Evolutionary conservation across 2,888 invertebrate species (phyloP).

Genomic region (Caenorhabditis doughertyi): DNA sequence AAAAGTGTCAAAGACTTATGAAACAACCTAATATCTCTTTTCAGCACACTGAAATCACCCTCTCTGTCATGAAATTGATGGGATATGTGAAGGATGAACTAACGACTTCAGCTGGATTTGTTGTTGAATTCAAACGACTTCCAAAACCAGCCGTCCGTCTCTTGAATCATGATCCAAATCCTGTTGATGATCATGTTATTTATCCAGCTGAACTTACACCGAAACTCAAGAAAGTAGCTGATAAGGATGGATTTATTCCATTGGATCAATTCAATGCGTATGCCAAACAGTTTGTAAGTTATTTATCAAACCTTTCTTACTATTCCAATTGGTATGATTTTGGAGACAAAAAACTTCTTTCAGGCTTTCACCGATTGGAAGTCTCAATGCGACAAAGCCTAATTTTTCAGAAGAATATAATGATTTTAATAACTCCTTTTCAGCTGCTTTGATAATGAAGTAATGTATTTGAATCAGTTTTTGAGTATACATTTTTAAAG

Average conservation of each 20-base stretch:
- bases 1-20: no score
- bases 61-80: conserved; percentile 72
- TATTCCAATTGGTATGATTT: neutral
- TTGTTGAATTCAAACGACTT: conserved; percentile 66
- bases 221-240: conserved; percentile 52
- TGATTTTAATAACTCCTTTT: conserved; percentile 3
- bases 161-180: conserved; percentile 76
- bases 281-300: conserved; percentile 55
- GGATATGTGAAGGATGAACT: conserved; percentile 69
- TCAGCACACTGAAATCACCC: conserved; percentile 76
- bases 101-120: conserved; percentile 75
- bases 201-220: conserved; percentile 63
- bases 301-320: no score
- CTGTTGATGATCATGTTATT: conserved; percentile 74
- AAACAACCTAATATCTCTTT: conserved; percentile 4
- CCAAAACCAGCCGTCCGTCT: conserved; percentile 67
- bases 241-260: conserved; percentile 61
- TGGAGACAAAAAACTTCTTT: conserved; percentile 14
- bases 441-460: conserved; percentile 10
- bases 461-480: neutral
- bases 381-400: conserved; percentile 39
- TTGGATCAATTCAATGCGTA: conserved; percentile 43
- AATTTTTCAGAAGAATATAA: neutral
- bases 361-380: conserved; percentile 59
- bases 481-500: no score